Percentiles rank a stretch among this genome's conserved stretches.
phyloP scores from a whole-genome alignment of 2,888 invertebrate species.

The Cyaniris semiargus region DNA sequence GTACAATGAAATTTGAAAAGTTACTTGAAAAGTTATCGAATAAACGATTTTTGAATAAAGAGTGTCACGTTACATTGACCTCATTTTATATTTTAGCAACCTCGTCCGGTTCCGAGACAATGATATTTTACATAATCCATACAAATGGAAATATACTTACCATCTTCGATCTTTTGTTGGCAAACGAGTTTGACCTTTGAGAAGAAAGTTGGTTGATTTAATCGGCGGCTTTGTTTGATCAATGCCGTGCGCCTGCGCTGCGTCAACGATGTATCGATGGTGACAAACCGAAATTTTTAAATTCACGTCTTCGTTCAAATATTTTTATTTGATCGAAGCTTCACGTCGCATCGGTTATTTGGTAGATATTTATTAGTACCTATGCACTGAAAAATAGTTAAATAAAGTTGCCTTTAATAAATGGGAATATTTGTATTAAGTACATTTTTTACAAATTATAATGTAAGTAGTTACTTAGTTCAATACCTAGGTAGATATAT shows the following conservation, averaged over 20 bases:
- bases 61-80: background rate
- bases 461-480: no score
- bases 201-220: constrained; percentile 20
- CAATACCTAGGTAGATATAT: no score
- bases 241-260: background rate
- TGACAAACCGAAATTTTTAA: background rate
- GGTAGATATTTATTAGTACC: no score
- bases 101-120: constrained; percentile 46
- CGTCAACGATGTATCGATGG: background rate
- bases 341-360: no score
- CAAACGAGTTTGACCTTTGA: constrained; percentile 22
- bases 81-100: background rate
- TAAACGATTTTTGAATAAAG: background rate
- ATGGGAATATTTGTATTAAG: no score
- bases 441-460: no score
- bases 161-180: constrained; percentile 21
- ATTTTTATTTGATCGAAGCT: no score
- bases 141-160: constrained; percentile 8
- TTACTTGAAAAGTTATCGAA: background rate
- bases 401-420: no score
- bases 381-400: no score
- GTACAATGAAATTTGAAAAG: no score
- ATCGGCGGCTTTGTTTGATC: constrained; percentile 26
- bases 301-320: no score
- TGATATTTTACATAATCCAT: constrained; percentile 41